Evolutionary conservation across 2,797 vertebrate species (phyloP).

Genomic region (Bovichtus variegatus): DNA sequence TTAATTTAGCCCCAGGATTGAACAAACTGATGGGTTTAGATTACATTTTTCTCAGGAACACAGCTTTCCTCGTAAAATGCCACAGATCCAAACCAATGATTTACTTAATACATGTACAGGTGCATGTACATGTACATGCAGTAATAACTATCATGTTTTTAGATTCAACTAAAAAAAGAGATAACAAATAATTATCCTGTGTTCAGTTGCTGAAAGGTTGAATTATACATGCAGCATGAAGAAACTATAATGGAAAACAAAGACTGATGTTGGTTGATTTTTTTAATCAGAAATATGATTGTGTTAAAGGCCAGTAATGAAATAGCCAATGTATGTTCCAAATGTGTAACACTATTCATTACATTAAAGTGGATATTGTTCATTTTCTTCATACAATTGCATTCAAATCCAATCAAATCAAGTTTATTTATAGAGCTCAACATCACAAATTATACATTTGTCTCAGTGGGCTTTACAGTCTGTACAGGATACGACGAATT

Average conservation of each 20-base stretch:
- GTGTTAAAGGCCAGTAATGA: not conserved
- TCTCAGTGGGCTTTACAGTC: too few relatives aligned
- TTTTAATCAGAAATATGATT: not conserved
- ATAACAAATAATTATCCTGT: constrained; percentile 16
- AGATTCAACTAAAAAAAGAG: constrained; percentile 25
- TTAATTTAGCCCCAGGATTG: not conserved
- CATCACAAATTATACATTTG: too few relatives aligned
- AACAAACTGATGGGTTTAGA: constrained; percentile 3
- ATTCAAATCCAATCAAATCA: too few relatives aligned
- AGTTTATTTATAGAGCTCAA: too few relatives aligned
- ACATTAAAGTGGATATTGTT: too few relatives aligned
- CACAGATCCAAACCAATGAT: constrained; percentile 18
- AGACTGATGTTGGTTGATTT: not conserved
- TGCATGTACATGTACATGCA: not conserved
- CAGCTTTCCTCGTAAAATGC: not conserved
- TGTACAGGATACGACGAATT: too few relatives aligned
- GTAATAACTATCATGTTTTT: constrained; percentile 20
- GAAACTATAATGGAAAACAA: not conserved
- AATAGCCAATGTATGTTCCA: too few relatives aligned
- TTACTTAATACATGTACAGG: too few relatives aligned
- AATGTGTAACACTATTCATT: too few relatives aligned
- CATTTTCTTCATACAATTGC: too few relatives aligned
- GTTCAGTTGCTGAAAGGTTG: constrained; percentile 10
- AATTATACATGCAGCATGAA: constrained; percentile 2
- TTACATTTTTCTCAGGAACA: not conserved